A percentile compares a stretch with the other conserved stretches of the same genome.
phyloP scores from a whole-genome alignment of 2,113 vertebrate genomes.

The Hyla sarda region DNA sequence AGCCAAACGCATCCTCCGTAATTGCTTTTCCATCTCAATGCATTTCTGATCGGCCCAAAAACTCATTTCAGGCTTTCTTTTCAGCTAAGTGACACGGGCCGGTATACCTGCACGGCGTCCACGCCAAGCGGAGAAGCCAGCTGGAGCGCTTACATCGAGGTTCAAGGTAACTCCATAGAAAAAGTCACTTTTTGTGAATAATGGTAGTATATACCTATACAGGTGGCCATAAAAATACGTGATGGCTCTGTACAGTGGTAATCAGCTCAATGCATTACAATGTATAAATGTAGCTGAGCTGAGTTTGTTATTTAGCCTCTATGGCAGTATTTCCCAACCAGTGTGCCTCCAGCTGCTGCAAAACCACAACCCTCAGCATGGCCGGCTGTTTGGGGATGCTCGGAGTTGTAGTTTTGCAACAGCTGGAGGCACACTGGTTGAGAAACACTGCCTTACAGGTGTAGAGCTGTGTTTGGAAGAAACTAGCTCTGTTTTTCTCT shows the following conservation, averaged over 20 bases:
- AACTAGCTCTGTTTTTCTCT: no score
- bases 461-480: no score
- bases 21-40: conserved; percentile 68
- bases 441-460: no score
- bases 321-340: no score
- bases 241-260: no score
- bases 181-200: background rate
- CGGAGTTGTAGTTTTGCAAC: no score
- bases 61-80: conserved; percentile 62
- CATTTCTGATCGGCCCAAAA: conserved; percentile 68
- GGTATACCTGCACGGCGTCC: conserved; percentile 93
- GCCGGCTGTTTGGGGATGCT: no score
- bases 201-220: background rate
- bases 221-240: background rate
- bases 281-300: background rate
- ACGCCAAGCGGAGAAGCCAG: conserved; percentile 95
- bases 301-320: background rate
- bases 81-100: conserved; percentile 92
- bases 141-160: conserved; percentile 93
- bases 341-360: no score
- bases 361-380: no score
- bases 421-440: no score
- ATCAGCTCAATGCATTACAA: background rate
- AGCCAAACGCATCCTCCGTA: conserved; percentile 50
- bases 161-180: conserved; percentile 82